Evolutionary conservation across 2,113 vertebrate genomes (phyloP), one percentile per base, ranked within the genome.

Genomic region (Procapra przewalskii): DNA sequence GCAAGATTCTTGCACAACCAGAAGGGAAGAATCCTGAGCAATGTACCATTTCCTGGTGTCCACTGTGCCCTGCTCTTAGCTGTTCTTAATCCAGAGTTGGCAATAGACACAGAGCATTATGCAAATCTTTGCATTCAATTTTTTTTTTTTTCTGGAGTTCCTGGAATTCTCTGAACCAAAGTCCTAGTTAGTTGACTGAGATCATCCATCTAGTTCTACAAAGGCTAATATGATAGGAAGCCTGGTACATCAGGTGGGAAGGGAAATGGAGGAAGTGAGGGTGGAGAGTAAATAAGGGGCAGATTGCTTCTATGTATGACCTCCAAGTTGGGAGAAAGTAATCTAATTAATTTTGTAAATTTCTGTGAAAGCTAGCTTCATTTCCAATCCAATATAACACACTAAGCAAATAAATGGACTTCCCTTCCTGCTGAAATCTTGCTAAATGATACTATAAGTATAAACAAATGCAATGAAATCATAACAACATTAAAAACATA

Each of bases 401-500:
- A 81, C 1, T 40, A 15, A 88, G 36, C 62, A 88, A 75, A 91
- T 48, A 93, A 14, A 60, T 15, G n/a, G n/a, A 54, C 36, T 79
- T 97, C 27, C 25, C 79, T 95, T 87, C 43, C 17, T 52, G 62
- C 19, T 29, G 45, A 79, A 88, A 77, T 12, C 13, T 91, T 33
- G 64, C n/a, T 87, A 60, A 95, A 48, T 55, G 4, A 45, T 87
- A 77, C 1, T 8, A 19, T 11, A 92, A 88, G 1, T 43, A 45
- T 88, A 92, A 94, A 55, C 25, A 80, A 80, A 84, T 40, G 31
- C 89, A 91, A 64, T n/a, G n/a, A 94, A 94, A 92, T 86, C 40
- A 81, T 36, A 59, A 12, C 36, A 92, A 81, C 5, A 89, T 14
- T 79, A 75, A 89, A 55, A 48, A 33, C 6, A 91, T 82, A 79